Conservation (phyloP, 2,888 invertebrate species). For the Cecidostiba fungosa region DNA sequence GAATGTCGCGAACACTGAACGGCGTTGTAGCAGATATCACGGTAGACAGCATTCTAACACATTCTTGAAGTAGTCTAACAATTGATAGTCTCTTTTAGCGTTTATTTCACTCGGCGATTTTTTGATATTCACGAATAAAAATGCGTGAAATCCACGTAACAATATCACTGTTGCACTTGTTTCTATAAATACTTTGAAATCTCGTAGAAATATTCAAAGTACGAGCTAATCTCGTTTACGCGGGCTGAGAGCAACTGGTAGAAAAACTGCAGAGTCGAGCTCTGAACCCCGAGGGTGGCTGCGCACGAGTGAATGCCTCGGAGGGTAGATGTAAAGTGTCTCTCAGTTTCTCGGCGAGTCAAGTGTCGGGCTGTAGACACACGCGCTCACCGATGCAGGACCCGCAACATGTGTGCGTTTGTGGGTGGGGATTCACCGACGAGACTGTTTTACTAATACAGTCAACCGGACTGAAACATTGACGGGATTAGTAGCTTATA, state of each 20-base stretch:
- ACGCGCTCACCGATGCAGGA: conserved; percentile 47
- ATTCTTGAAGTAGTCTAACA: conserved; percentile 20
- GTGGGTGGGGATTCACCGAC: conserved; percentile 70
- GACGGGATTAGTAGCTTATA: background rate
- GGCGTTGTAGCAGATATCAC: conserved; percentile 74
- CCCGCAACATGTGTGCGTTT: conserved; percentile 54
- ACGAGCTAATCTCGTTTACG: background rate
- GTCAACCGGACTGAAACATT: background rate
- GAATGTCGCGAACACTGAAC: conserved; percentile 78
- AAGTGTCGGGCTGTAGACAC: conserved; percentile 74
- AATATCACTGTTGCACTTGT: background rate
- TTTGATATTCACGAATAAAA: background rate
- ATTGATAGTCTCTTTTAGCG: background rate
- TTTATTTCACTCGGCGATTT: background rate
- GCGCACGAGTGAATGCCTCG: conserved; percentile 76
- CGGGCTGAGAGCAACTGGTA: conserved; percentile 30
- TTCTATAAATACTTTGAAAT: background rate
- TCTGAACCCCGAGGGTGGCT: conserved; percentile 62
- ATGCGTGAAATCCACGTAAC: background rate
- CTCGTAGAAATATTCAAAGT: background rate
- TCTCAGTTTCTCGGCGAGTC: conserved; percentile 76
- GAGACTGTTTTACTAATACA: conserved; percentile 33
- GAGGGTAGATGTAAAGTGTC: conserved; percentile 78
- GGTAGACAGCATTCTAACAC: conserved; percentile 74
- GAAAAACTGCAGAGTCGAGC: conserved; percentile 18